Conservation (phyloP, 2,113 vertebrate species). For the Grallaria varia region DNA sequence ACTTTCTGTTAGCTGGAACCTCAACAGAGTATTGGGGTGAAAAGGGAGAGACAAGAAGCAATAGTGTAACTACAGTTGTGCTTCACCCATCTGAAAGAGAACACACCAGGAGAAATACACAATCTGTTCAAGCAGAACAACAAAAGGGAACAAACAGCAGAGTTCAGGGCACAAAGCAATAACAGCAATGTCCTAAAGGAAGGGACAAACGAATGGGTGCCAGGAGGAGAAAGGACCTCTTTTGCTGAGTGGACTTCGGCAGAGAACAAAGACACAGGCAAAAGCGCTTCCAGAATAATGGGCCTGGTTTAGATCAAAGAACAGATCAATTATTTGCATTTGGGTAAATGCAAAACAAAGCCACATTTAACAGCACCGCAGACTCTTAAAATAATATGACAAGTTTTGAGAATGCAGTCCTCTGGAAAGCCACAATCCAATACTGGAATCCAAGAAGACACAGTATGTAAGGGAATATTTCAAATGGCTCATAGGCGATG, state of each 20-base stretch:
- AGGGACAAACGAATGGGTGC: background rate
- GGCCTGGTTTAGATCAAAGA: background rate
- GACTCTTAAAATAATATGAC: background rate
- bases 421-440: background rate
- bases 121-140: background rate
- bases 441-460: background rate
- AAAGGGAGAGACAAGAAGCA: background rate
- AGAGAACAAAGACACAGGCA: background rate
- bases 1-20: background rate
- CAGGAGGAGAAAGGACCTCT: conserved; percentile 4
- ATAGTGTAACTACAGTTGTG: background rate
- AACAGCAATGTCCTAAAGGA: background rate
- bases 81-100: background rate
- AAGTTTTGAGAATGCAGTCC: background rate
- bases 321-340: background rate
- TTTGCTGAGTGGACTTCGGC: background rate
- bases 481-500: background rate
- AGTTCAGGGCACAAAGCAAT: background rate
- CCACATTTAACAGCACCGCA: background rate
- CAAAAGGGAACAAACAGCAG: background rate
- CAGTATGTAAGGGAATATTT: background rate
- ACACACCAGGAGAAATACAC: background rate
- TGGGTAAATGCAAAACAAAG: background rate
- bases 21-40: background rate
- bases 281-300: background rate